These are phyloP conservation scores for Megastigmus dorsalis DNA, from an alignment of 2,888 invertebrate genomes.

Conservation along the genomic window DNA sequence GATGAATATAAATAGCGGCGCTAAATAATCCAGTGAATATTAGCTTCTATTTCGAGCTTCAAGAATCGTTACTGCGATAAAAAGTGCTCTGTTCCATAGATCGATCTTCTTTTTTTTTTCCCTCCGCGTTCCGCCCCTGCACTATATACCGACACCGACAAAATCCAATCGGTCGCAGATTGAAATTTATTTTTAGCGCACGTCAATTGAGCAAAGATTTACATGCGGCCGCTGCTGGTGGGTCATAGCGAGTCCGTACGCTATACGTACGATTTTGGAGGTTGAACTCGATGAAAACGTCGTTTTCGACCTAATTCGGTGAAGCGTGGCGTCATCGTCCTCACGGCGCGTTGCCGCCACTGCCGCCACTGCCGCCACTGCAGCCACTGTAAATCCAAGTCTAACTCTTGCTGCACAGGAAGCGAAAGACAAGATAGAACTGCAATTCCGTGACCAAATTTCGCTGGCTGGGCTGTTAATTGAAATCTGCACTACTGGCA, in stretches of 20 bases:
- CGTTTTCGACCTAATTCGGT: slow-evolving; percentile 51
- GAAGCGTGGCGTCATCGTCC: neutral
- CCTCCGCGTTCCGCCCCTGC: too few species aligned
- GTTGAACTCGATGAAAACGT: slow-evolving; percentile 33
- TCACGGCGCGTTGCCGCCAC: too few species aligned
- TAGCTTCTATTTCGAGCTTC: too few species aligned
- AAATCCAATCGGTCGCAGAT: slow-evolving; percentile 38
- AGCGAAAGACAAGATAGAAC: slow-evolving; percentile 52
- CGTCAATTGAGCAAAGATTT: slow-evolving; percentile 45
- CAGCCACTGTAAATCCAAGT: slow-evolving; percentile 44
- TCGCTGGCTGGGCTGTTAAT: slow-evolving; percentile 53
- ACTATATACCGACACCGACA: neutral
- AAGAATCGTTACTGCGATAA: neutral
- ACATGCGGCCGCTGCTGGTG: slow-evolving; percentile 1
- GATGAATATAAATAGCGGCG: too few species aligned
- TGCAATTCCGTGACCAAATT: slow-evolving; percentile 54
- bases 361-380: slow-evolving; percentile 1
- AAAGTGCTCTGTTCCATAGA: neutral
- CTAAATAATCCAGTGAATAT: too few species aligned
- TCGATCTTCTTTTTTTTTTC: neutral
- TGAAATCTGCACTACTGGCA: slow-evolving; percentile 48
- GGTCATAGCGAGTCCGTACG: too few species aligned
- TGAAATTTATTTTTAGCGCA: slow-evolving; percentile 45
- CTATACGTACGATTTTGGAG: neutral
- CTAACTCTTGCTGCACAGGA: slow-evolving; percentile 29